Conservation (phyloP, 2,113 vertebrate species). For the Rhegmatorhina hoffmannsi region DNA sequence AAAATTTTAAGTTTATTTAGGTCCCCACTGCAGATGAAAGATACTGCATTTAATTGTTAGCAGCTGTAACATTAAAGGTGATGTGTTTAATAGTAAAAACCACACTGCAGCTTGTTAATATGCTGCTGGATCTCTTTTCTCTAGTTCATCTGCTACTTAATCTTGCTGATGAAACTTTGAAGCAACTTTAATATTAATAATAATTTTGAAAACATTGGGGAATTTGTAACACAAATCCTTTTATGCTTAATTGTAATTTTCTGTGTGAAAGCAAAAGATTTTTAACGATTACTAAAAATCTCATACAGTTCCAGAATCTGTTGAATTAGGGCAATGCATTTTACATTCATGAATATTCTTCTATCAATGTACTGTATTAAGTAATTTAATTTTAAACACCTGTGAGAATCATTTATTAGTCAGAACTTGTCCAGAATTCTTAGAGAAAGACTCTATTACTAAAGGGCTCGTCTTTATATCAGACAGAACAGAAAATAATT, state of each 20-base stretch:
- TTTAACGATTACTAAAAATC: background rate
- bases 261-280: background rate
- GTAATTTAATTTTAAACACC: constrained; percentile 27
- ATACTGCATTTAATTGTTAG: constrained; percentile 74
- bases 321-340: background rate
- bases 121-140: constrained; percentile 71
- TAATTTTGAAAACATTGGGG: background rate
- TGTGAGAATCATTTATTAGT: background rate
- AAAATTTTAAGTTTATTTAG: constrained; percentile 73
- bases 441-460: background rate
- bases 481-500: background rate
- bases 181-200: constrained; percentile 75
- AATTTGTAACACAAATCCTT: background rate
- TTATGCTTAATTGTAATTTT: background rate
- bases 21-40: constrained; percentile 60
- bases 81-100: constrained; percentile 60
- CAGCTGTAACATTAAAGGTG: constrained; percentile 76
- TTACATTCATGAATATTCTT: background rate
- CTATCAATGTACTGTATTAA: background rate
- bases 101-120: constrained; percentile 38
- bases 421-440: constrained; percentile 10
- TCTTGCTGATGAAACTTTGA: constrained; percentile 70
- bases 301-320: background rate
- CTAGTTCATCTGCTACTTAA: constrained; percentile 70
- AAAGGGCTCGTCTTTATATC: constrained; percentile 2